Conservation (phyloP, 2,797 vertebrate genomes). For the Hemibagrus guttatus region DNA sequence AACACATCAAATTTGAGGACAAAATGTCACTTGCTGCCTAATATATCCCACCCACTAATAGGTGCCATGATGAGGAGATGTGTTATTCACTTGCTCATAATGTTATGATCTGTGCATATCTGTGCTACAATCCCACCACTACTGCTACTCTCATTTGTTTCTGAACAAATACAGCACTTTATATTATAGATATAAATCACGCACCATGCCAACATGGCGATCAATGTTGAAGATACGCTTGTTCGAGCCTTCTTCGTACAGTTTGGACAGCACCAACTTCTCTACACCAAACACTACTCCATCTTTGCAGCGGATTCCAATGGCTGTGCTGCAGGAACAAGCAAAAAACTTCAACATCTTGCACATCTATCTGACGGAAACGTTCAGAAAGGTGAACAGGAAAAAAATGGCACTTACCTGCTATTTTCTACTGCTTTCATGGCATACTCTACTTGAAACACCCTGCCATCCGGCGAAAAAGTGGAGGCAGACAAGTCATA, state of each 20-base stretch:
- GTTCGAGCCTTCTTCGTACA: slow-evolving; percentile 97
- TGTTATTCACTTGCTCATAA: too few relatives aligned
- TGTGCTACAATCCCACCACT: background rate
- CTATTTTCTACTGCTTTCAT: slow-evolving; percentile 99
- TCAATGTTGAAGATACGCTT: slow-evolving; percentile 98
- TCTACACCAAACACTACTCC: slow-evolving; percentile 97
- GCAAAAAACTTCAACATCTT: background rate
- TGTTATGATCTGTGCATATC: background rate
- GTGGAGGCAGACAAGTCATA: slow-evolving; percentile 97
- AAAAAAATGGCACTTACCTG: slow-evolving; percentile 76
- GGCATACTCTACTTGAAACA: slow-evolving; percentile 98
- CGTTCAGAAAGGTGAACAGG: background rate
- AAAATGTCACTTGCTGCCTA: too few relatives aligned
- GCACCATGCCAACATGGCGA: slow-evolving; percentile 96
- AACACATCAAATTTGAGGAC: too few relatives aligned
- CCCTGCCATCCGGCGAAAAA: slow-evolving; percentile 95
- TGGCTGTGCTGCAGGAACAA: slow-evolving; percentile 85
- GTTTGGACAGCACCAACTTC: slow-evolving; percentile 94
- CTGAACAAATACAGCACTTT: background rate
- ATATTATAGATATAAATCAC: slow-evolving; percentile 23
- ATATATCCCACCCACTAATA: too few relatives aligned
- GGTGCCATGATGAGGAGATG: too few relatives aligned
- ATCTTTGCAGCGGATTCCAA: slow-evolving; percentile 95
- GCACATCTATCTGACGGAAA: background rate
- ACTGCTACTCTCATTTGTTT: background rate